Base-by-base conservation (phyloP, 1,140 invertebrate species). In the Camponotus floridanus region DNA sequence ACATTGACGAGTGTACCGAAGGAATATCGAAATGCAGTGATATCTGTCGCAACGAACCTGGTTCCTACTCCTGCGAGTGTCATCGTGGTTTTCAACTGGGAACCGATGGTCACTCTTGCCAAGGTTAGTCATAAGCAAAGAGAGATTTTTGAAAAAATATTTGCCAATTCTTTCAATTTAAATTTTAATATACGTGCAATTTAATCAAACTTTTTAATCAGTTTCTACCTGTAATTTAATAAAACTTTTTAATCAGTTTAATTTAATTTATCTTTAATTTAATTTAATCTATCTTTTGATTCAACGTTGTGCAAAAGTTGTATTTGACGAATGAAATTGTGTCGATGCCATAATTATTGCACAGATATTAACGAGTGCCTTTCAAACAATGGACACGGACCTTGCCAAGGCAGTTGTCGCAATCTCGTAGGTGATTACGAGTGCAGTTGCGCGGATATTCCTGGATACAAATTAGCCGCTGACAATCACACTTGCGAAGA, bases 1-100 rank as follows among this genome's bases (percentile, higher is more conserved):
- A 98, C 95, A 96, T 98, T 87, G 96, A 99, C 92, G 98, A 98
- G 94, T 99, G 98, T 91, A 94, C 95, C 7, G 95, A 96, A 74
- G 95, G 95, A 8, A 96, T 95, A 85, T 96, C 97, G 9, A 96
- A 96, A 76, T 97, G 97, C 86, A 96, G 96, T 0, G 91, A 95
- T 85, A 93, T 94, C 76, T 96, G 95, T 88, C 93, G 92, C 78
- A 96, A 96, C 91, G 94, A 94, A 84, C 93, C 91, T 42, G 96
- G 96, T 59, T 95, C 95, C 45, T 96, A 95, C 74, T 94, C 93
- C 36, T 95, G 95, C 59, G 93, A 94, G 31, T 95, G 95, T 86
- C 92, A 85, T 78, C 57, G 88, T 61, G 94, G 95, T 45, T 96
- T 93, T 88, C 88, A 93, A 13, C 91, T 96, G 62, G 92, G 93